phyloP scores from a whole-genome alignment of 2,888 invertebrate genomes.

The Monopis laevigella region DNA sequence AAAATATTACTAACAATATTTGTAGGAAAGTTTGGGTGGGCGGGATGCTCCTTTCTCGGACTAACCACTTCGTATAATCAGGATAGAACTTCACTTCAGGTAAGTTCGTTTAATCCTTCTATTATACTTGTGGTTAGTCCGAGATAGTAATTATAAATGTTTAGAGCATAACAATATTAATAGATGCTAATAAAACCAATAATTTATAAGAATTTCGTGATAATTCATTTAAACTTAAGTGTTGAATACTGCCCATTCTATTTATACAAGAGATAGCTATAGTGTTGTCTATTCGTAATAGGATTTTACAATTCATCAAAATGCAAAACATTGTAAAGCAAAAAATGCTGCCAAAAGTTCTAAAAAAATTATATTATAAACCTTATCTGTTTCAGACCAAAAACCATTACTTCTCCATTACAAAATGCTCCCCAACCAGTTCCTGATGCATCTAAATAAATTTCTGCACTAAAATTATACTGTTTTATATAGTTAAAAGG shows the following conservation, averaged over 20 bases:
- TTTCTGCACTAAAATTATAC: slow-evolving; percentile 8
- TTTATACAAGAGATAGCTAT: slow-evolving; percentile 2
- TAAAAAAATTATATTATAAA: slow-evolving; percentile 9
- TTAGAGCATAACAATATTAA: neutral
- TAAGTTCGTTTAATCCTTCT: slow-evolving; percentile 14
- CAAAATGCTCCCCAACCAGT: slow-evolving; percentile 12
- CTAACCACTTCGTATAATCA: slow-evolving; percentile 11
- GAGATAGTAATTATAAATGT: slow-evolving; percentile 5
- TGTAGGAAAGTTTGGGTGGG: no score
- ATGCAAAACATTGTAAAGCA: slow-evolving; percentile 5
- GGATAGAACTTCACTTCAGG: slow-evolving; percentile 13
- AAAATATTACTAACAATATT: neutral
- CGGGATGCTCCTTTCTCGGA: slow-evolving; percentile 10
- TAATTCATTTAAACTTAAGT: slow-evolving; percentile 4
- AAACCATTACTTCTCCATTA: slow-evolving; percentile 7
- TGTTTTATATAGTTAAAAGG: slow-evolving; percentile 1
- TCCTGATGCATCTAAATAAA: slow-evolving; percentile 10
- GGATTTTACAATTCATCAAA: neutral
- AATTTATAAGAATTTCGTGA: neutral
- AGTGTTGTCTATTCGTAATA: slow-evolving; percentile 7
- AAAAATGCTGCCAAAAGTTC: slow-evolving; percentile 13
- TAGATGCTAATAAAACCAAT: neutral
- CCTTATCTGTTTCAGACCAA: slow-evolving; percentile 3
- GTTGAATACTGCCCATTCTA: slow-evolving; percentile 11
- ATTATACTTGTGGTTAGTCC: slow-evolving; percentile 13